Conservation (phyloP, 2,797 vertebrate species). For the Danio jaintianensis region DNA sequence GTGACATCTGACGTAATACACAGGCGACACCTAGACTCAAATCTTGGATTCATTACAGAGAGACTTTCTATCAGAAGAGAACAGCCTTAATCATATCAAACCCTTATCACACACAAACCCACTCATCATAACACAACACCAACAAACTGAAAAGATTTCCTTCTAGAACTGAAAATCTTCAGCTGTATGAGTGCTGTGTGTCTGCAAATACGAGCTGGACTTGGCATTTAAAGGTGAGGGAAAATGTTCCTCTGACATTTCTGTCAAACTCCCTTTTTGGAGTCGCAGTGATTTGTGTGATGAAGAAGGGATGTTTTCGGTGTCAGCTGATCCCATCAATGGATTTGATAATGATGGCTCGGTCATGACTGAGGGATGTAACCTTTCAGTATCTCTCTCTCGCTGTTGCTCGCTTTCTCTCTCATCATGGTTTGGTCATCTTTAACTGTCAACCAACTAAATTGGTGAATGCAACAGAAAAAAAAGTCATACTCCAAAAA, state of each 20-base stretch:
- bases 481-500: too few species aligned
- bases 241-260: constrained; percentile 56
- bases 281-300: background rate
- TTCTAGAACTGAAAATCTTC: background rate
- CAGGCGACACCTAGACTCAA: background rate
- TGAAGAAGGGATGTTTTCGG: background rate
- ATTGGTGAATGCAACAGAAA: background rate
- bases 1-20: constrained; percentile 9
- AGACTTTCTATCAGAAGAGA: constrained; percentile 3
- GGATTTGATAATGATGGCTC: constrained; percentile 13
- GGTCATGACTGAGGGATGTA: constrained; percentile 15
- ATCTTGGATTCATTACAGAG: background rate
- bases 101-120: background rate
- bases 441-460: background rate
- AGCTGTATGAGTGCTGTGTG: background rate
- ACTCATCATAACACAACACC: background rate
- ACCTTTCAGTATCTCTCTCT: constrained; percentile 37
- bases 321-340: background rate
- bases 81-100: constrained; percentile 16
- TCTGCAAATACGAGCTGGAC: constrained; percentile 1
- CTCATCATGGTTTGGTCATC: background rate
- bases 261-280: constrained; percentile 23
- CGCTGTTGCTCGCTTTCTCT: background rate
- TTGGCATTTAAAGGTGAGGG: constrained; percentile 52
- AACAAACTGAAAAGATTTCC: background rate